phyloP scores from a whole-genome alignment of 2,888 invertebrate species.

The Yponomeuta malinellus region DNA sequence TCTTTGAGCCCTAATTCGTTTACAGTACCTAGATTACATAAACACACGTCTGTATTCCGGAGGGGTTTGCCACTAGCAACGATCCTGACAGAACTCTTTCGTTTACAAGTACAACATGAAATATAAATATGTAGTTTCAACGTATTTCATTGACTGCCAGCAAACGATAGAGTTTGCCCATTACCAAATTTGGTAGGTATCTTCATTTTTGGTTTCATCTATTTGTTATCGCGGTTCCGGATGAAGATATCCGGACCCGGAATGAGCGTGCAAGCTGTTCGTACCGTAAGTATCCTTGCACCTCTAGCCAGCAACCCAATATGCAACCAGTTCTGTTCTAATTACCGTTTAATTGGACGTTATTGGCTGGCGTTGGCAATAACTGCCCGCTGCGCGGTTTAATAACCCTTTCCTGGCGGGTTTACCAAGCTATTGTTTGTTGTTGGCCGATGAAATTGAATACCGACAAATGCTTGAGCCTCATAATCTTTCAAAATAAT shows the following conservation, averaged over 20 bases:
- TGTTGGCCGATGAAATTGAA: background rate
- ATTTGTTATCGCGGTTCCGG: no score
- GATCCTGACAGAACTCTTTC: no score
- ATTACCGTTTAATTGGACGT: background rate
- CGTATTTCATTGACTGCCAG: no score
- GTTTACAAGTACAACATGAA: no score
- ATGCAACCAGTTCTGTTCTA: conserved; percentile 3
- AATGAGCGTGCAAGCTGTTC: background rate
- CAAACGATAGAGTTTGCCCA: no score
- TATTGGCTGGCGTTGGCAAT: background rate
- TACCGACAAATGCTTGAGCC: background rate
- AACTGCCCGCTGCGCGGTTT: background rate
- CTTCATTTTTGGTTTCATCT: no score
- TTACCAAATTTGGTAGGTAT: no score
- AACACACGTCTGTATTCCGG: no score
- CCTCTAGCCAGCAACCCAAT: background rate
- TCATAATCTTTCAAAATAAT: background rate
- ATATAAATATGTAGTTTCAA: no score
- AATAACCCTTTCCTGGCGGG: background rate
- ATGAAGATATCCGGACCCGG: background rate
- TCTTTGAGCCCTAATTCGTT: no score
- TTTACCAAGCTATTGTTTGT: conserved; percentile 1
- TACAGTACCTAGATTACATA: no score
- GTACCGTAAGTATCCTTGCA: background rate
- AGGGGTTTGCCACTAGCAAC: no score